phyloP scores from a whole-genome alignment of 2,113 vertebrate species.

The Excalfactoria chinensis region DNA sequence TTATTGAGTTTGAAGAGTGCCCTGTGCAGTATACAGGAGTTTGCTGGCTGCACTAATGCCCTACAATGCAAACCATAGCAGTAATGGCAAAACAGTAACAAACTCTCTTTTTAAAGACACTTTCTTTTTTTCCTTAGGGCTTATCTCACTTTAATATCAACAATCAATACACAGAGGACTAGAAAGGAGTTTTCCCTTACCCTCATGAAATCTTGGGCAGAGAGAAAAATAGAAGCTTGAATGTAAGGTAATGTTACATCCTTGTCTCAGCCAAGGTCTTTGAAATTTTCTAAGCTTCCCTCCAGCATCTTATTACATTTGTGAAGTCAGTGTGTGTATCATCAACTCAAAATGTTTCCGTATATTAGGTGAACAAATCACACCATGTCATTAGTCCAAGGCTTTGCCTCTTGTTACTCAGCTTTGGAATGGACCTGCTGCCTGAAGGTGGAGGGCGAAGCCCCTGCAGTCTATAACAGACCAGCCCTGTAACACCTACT shows the following conservation, averaged over 20 bases:
- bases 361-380: neutral
- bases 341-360: neutral
- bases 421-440: neutral
- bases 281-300: neutral
- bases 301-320: neutral
- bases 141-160: neutral
- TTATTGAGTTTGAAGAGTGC: neutral
- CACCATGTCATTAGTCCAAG: neutral
- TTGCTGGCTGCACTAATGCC: accelerated
- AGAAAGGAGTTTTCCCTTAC: neutral
- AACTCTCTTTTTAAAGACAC: neutral
- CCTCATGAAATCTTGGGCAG: neutral
- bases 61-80: neutral
- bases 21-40: neutral
- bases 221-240: neutral
- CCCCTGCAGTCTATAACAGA: neutral
- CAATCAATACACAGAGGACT: neutral
- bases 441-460: neutral
- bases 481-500: neutral
- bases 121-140: neutral
- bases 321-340: neutral
- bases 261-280: neutral
- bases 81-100: neutral
- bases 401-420: neutral
- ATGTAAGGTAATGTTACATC: neutral